A percentile compares a stretch with the other conserved stretches of the same genome.
These are phyloP conservation scores for Nothocercus nigrocapillus DNA, from an alignment of 2,113 vertebrate genomes.

Conservation along the genomic window DNA sequence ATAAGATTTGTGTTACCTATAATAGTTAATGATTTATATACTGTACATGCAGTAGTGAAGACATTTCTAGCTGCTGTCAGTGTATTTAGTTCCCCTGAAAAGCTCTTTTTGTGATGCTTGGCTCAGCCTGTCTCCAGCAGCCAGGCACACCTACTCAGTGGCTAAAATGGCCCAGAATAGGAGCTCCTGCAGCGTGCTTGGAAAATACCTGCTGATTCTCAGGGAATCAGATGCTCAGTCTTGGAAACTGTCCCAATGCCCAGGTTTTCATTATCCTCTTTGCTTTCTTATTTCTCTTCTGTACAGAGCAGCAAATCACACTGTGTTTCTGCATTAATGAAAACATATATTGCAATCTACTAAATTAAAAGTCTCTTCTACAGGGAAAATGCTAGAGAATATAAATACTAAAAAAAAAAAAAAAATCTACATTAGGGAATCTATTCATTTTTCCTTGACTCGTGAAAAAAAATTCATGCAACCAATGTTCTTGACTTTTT, in stretches of 20 bases:
- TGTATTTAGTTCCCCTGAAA: neutral
- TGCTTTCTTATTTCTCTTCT: neutral
- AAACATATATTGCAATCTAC: neutral
- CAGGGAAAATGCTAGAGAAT: neutral
- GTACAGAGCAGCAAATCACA: neutral
- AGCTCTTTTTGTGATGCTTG: neutral
- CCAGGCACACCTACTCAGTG: neutral
- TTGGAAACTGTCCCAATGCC: neutral
- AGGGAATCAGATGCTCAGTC: neutral
- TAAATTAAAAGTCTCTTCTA: neutral
- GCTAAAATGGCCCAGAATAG: neutral
- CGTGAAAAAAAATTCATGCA: neutral
- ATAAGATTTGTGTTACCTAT: neutral
- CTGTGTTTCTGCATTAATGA: neutral
- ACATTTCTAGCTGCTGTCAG: neutral
- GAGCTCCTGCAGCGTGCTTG: neutral
- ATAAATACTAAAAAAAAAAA: neutral
- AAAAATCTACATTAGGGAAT: neutral
- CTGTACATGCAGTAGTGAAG: neutral
- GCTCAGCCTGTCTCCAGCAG: neutral
- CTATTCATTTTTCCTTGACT: neutral
- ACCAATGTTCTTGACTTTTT: neutral
- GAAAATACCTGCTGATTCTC: neutral
- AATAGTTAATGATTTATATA: neutral
- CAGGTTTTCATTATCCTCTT: neutral